phyloP scores from a whole-genome alignment of 2,888 invertebrate species.

The Bibio marci region DNA sequence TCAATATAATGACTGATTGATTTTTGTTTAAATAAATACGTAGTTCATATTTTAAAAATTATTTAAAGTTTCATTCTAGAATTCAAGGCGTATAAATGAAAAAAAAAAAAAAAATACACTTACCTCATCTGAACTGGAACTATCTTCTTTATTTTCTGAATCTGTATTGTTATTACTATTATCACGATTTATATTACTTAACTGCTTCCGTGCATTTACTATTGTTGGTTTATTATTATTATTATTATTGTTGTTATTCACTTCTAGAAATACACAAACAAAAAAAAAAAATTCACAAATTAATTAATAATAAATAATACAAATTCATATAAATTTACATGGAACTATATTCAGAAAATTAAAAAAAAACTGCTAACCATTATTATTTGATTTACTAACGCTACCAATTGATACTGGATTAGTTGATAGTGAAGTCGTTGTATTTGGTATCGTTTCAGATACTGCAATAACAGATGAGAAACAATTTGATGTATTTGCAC shows the following conservation, averaged over 20 bases:
- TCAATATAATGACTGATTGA: too few species aligned
- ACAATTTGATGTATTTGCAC: too few species aligned
- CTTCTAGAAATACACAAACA: constrained; percentile 1
- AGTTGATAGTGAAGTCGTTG: constrained; percentile 18
- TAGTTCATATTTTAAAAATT: too few species aligned
- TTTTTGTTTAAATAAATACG: too few species aligned
- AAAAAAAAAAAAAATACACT: background rate
- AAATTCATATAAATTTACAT: too few species aligned
- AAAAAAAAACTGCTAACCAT: constrained; percentile 3
- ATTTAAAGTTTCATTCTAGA: too few species aligned
- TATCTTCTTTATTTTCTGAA: constrained; percentile 40
- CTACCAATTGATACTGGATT: constrained; percentile 39
- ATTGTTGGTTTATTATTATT: constrained; percentile 32
- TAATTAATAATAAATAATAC: background rate
- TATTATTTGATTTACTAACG: constrained; percentile 36
- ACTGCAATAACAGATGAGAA: too few species aligned
- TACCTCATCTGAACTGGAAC: constrained; percentile 50
- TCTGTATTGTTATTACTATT: constrained; percentile 14
- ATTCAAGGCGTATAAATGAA: too few species aligned
- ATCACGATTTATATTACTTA: too few species aligned
- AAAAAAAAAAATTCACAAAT: constrained; percentile 1
- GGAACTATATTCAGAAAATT: too few species aligned
- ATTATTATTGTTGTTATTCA: constrained; percentile 31
- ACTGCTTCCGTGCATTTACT: too few species aligned
- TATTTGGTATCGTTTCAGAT: too few species aligned